Conservation (phyloP, 2,888 invertebrate genomes). For the Prenolepis imparis region DNA sequence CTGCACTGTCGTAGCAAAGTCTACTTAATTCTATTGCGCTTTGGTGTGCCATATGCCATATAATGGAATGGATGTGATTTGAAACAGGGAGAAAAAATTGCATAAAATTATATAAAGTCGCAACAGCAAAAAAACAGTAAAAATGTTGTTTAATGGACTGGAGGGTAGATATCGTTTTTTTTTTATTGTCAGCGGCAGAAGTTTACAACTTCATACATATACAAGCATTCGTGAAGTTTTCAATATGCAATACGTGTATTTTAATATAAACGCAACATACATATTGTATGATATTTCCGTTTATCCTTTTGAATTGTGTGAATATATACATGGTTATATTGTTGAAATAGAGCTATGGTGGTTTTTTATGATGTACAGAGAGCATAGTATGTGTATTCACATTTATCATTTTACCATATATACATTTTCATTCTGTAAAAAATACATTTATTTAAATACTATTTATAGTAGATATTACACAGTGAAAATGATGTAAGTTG, state of each 20-base stretch:
- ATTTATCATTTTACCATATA: constrained; percentile 6
- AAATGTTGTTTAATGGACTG: background rate
- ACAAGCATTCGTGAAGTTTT: background rate
- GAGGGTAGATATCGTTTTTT: background rate
- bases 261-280: constrained; percentile 22
- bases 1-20: constrained; percentile 34
- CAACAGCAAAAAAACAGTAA: background rate
- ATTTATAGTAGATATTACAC: background rate
- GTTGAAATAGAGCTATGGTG: constrained; percentile 2
- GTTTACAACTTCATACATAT: constrained; percentile 13
- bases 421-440: constrained; percentile 9
- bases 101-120: constrained; percentile 17
- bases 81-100: constrained; percentile 39
- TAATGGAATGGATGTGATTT: background rate
- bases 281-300: constrained; percentile 31
- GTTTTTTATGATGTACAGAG: background rate
- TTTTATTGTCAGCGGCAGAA: constrained; percentile 19
- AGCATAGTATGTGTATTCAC: background rate
- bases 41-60: background rate
- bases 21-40: constrained; percentile 18
- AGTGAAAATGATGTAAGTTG: background rate
- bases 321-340: background rate
- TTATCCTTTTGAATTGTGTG: constrained; percentile 1
- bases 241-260: constrained; percentile 1
- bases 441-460: background rate